These are phyloP conservation scores for Aptenodytes patagonicus DNA, from an alignment of 2,113 vertebrate species.

Conservation along the genomic window DNA sequence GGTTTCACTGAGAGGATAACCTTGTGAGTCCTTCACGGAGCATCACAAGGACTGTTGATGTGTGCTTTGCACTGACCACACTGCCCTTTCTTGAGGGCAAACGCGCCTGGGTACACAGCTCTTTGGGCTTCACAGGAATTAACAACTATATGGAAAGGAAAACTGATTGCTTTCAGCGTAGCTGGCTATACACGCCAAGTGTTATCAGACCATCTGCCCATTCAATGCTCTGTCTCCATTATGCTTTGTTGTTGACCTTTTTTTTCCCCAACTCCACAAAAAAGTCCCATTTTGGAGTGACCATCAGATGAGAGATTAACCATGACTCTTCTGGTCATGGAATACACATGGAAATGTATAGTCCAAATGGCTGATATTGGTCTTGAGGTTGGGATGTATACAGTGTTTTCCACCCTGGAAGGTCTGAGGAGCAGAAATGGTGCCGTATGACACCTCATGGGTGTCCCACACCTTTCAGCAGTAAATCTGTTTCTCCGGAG, in stretches of 20 bases:
- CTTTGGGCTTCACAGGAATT: not conserved
- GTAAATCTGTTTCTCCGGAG: not conserved
- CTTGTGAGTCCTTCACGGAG: not conserved
- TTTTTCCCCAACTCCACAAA: not conserved
- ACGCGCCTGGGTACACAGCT: fast-evolving
- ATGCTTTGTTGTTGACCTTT: not conserved
- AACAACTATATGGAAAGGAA: not conserved
- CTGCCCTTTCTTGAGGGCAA: not conserved
- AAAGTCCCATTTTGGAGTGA: fast-evolving
- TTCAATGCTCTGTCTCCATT: not conserved
- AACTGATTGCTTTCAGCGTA: not conserved
- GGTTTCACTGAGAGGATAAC: not conserved
- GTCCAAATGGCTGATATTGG: not conserved
- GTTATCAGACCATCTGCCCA: not conserved
- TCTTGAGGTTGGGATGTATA: not conserved
- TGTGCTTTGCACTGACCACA: not conserved
- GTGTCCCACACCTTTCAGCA: not conserved
- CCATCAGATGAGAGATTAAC: not conserved
- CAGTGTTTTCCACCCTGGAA: not conserved
- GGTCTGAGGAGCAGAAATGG: not conserved
- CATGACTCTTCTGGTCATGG: not conserved
- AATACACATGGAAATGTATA: not conserved
- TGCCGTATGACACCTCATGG: not conserved
- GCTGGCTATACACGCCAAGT: not conserved
- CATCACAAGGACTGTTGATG: not conserved